Evolutionary conservation across 2,888 invertebrate genomes (phyloP), one percentile per base, ranked within the genome.

Genomic region (Stictocephala bisonia): DNA sequence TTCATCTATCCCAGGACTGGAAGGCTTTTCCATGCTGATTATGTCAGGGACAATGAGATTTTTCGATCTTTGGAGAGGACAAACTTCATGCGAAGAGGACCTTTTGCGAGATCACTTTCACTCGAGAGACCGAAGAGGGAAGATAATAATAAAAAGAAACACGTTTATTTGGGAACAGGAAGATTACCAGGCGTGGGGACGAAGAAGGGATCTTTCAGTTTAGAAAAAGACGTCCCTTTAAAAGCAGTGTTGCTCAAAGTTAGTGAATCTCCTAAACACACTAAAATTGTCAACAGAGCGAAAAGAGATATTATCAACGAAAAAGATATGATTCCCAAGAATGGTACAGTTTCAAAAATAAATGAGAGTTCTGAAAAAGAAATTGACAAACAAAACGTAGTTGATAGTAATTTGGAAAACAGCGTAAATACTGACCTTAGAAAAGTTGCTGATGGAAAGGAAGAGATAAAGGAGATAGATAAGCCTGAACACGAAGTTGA

Each of bases 11-110:
- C 64, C 4, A 15, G 44, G 7, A 64, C 64, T 3, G 64, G 64
- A 1, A 18, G 64, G 22, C 64, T 64, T 7, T 64, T 64, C 27
- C 64, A 64, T 18, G 64, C 64, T 3, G 64, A 64, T 24, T 64
- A 20, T 44, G 41, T 64, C 26, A 64, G 44, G 15, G 64, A 64
- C 15, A 64, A 64, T 26, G 26, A 64, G 24, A 64, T 64, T 9
- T 64, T 64, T 13, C 22, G 18, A 27, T 64, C 64, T n/a, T 27
- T 64, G 64, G 64, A 64, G 24, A 41, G 64, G 15, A 64, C 64
- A 1, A 64, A 64, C 40, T 64, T 64, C 27, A 64, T 64, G 64
- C 41, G 64, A 44, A 64, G 64, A 64, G 64, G 64, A 44, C 64
- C 44, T 7, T 27, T 64, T 41, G 64, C 64, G 7, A 15, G 18